Conservation (phyloP, 2,888 invertebrate species). For the Magallana nippona region DNA sequence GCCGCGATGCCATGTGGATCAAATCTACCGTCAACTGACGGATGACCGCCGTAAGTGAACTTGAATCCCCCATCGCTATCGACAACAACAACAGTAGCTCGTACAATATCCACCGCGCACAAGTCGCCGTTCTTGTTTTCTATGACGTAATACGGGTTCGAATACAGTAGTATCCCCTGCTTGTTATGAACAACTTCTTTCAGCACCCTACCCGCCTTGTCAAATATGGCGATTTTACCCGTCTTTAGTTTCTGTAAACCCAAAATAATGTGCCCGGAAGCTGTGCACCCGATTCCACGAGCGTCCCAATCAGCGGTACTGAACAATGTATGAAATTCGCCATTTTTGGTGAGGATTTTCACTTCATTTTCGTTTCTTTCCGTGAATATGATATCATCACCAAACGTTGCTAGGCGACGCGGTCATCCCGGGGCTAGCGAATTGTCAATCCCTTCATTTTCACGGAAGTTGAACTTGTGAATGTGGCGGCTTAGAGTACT, state of each 20-base stretch:
- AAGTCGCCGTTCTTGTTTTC: conserved; percentile 17
- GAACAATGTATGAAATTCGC: background rate
- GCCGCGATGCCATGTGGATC: conserved; percentile 9
- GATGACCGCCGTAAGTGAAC: background rate
- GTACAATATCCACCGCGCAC: background rate
- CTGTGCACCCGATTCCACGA: background rate
- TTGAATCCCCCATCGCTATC: background rate
- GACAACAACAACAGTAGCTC: background rate
- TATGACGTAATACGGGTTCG: conserved; percentile 8
- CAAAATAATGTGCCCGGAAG: background rate
- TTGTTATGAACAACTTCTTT: background rate
- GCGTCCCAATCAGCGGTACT: background rate
- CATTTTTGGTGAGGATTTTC: background rate
- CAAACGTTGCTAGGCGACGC: background rate
- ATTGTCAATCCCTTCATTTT: background rate
- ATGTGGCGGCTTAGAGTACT: conserved; percentile 1
- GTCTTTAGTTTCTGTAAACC: background rate
- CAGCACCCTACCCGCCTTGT: background rate
- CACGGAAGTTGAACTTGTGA: background rate
- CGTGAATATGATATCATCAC: background rate
- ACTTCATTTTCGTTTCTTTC: background rate
- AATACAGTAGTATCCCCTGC: background rate
- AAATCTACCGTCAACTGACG: background rate
- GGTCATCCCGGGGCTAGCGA: background rate
- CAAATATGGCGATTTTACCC: background rate